Evolutionary conservation across 1,140 invertebrate species (phyloP).

Genomic region (Trichonephila clavipes): DNA sequence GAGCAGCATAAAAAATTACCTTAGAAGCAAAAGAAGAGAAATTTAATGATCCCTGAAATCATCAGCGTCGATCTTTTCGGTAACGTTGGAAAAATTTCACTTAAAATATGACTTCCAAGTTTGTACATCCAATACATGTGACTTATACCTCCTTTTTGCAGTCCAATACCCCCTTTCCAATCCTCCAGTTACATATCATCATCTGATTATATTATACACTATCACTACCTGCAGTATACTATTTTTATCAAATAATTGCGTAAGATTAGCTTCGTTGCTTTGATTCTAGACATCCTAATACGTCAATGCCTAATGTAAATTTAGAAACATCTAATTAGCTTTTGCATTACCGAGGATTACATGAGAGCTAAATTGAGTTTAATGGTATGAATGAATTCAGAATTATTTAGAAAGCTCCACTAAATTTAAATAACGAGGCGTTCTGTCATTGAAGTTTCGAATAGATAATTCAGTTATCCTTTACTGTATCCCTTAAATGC

Average conservation of each 20-base stretch:
- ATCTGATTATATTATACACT: background rate
- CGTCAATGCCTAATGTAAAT: background rate
- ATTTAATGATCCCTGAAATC: background rate
- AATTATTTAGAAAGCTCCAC: background rate
- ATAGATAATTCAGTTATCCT: background rate
- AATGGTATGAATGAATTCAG: background rate
- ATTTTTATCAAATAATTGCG: background rate
- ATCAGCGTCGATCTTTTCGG: background rate
- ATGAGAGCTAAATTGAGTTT: background rate
- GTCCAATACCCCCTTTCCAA: background rate
- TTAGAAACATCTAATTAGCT: conserved; percentile 12
- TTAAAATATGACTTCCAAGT: background rate
- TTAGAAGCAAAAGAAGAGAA: background rate
- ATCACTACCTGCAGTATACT: background rate
- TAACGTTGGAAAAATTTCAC: background rate
- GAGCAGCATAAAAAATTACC: background rate
- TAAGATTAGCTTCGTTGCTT: background rate
- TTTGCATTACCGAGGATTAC: background rate
- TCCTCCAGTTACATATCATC: background rate
- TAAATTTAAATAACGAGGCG: conserved; percentile 9
- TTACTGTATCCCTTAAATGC: background rate
- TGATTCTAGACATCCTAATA: background rate
- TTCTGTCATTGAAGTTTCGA: background rate
- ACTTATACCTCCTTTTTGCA: background rate
- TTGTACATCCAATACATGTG: background rate